Base-by-base conservation (phyloP, 2,113 vertebrate species). In the Cheilinus undulatus region DNA sequence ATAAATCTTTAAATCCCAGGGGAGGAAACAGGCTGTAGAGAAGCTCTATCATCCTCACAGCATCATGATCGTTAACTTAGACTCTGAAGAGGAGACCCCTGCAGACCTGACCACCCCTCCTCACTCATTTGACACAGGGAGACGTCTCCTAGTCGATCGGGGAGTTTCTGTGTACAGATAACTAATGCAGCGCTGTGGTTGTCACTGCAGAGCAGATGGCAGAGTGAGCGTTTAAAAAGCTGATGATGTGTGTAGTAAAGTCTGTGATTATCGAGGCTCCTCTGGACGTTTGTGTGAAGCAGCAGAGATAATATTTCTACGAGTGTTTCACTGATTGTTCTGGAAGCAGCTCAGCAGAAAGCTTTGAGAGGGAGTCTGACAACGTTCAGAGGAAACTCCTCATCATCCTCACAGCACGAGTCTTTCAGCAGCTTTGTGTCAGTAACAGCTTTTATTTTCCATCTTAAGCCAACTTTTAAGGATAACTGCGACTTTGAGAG, bases 271-370 rank as follows among this genome's bases (percentile, higher is more conserved):
- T 34, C 32, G 7, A 30, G 86, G 85, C 86, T 91, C 89, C 89
- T 80, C 73, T 28, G 46, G 63, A 63, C 75, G 64, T 78, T 85
- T 88, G 71, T 45, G 70, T 74, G 58, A 84, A 65, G n/a, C n/a
- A n/a, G n/a, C n/a, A n/a, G 54, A 82, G 74, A 81, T 83, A 86
- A 92, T 86, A 85, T 88, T 91, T 93, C 88, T 91, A 86, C 91
- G 90, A 91, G 84, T 59, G 63, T 82, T 66, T 89, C 83, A 85
- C 59, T 74, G 75, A 80, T 83, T 83, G 69, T 34, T 60, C 78
- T 65, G 62, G 62, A 84, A 80, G 52, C 51, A 72, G 38, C 67
- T 59, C 57, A 53, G 34, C 54, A 72, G 63, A 61, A 50, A 43
- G 40, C 54, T 82, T 73, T 59, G 67, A 82, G 70, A 42, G 42